phyloP scores from a whole-genome alignment of 1,140 invertebrate genomes.

The Micrasema minimum region DNA sequence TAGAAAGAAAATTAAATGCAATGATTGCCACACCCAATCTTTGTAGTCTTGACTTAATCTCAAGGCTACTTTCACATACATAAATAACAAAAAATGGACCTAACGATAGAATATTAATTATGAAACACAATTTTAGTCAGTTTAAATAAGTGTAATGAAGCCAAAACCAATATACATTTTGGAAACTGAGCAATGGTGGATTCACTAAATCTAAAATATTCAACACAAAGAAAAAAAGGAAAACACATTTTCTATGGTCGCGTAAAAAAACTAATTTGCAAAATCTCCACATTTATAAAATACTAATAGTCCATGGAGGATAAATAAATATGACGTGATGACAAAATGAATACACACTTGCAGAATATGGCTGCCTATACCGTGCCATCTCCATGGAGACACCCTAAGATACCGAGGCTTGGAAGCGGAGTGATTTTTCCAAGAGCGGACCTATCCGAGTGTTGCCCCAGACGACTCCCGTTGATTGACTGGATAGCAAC shows the following conservation, averaged over 20 bases:
- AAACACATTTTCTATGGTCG: too few relatives aligned
- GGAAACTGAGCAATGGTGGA: background rate
- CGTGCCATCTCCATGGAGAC: conserved; percentile 54
- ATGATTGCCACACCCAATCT: conserved; percentile 4
- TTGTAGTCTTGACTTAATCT: background rate
- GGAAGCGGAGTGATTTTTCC: conserved; percentile 8
- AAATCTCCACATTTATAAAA: too few relatives aligned
- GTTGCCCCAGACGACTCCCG: conserved; percentile 51
- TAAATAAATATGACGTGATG: background rate
- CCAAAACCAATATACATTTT: too few relatives aligned
- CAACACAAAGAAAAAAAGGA: too few relatives aligned
- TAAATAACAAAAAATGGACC: background rate
- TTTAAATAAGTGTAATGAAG: background rate
- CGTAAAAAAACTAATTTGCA: too few relatives aligned
- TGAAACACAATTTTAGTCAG: background rate
- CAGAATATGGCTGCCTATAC: conserved; percentile 49
- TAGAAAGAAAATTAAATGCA: conserved; percentile 1
- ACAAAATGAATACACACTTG: conserved; percentile 45
- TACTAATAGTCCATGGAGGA: background rate
- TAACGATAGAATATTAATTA: too few relatives aligned
- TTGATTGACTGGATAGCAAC: conserved; percentile 52
- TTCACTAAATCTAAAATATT: too few relatives aligned
- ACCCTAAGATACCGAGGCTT: conserved; percentile 38
- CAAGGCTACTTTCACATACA: background rate
- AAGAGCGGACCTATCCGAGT: conserved; percentile 30